phyloP scores from a whole-genome alignment of 2,113 vertebrate species.

The Pithys albifrons region DNA sequence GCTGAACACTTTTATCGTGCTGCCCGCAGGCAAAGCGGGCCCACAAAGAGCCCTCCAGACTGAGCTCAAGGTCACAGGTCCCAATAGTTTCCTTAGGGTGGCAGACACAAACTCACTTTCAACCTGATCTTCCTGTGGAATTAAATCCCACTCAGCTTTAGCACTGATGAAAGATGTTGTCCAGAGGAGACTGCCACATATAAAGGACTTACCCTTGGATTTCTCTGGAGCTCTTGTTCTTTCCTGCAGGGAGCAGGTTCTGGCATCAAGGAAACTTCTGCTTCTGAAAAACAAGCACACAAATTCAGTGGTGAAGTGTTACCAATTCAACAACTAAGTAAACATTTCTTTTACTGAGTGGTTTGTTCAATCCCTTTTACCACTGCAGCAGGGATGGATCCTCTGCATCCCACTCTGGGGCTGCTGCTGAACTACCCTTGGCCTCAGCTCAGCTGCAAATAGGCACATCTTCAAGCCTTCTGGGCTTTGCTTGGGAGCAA shows the following conservation, averaged over 20 bases:
- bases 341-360: background rate
- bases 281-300: background rate
- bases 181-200: background rate
- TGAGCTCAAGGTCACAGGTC: constrained; percentile 58
- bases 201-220: background rate
- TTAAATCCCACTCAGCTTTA: background rate
- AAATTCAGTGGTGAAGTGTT: background rate
- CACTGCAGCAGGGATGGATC: background rate
- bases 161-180: background rate
- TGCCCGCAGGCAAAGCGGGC: constrained; percentile 37
- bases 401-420: background rate
- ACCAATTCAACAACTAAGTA: background rate
- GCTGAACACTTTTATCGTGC: constrained; percentile 32
- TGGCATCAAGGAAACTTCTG: background rate
- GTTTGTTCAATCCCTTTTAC: background rate
- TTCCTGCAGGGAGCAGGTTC: background rate
- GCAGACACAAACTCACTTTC: constrained; percentile 28
- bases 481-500: background rate
- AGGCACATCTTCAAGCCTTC: background rate
- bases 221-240: background rate
- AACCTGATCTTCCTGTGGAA: background rate
- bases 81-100: constrained; percentile 28
- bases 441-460: background rate
- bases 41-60: constrained; percentile 40
- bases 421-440: background rate